Percentiles rank a stretch among this genome's conserved stretches.
Evolutionary conservation across 1,140 invertebrate species (phyloP).

Genomic region (Stegodyphus mimosarum): DNA sequence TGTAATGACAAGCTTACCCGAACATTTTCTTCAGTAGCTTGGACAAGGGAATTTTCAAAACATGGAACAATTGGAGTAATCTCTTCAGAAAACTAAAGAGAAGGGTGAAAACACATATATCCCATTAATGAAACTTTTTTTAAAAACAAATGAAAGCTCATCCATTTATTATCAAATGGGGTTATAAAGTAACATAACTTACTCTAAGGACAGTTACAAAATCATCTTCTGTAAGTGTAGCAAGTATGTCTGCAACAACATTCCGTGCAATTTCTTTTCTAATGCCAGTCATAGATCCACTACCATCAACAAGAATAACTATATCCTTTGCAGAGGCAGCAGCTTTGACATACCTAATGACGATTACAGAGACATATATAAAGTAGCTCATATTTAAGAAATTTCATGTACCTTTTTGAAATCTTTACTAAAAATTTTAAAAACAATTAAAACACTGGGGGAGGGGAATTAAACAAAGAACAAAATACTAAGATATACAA

Average conservation of each 20-base stretch:
- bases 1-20: conserved; percentile 73
- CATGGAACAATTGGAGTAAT: conserved; percentile 76
- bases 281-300: conserved; percentile 97
- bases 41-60: conserved; percentile 80
- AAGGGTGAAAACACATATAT: neutral
- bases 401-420: too few relatives aligned
- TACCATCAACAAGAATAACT: conserved; percentile 85
- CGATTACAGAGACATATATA: neutral
- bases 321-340: conserved; percentile 98
- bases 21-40: conserved; percentile 89
- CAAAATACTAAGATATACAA: too few relatives aligned
- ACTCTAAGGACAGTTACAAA: conserved; percentile 90
- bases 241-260: conserved; percentile 84
- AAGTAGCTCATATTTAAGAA: neutral
- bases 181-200: conserved; percentile 18
- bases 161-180: neutral
- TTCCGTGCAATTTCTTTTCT: conserved; percentile 92
- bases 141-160: neutral
- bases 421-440: too few relatives aligned
- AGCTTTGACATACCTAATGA: conserved; percentile 87
- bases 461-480: too few relatives aligned
- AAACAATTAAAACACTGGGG: too few relatives aligned
- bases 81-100: conserved; percentile 65
- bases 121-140: neutral
- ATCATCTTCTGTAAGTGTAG: conserved; percentile 98